These are phyloP conservation scores for Spea bombifrons DNA, from an alignment of 2,113 vertebrate genomes.

Conservation along the genomic window DNA sequence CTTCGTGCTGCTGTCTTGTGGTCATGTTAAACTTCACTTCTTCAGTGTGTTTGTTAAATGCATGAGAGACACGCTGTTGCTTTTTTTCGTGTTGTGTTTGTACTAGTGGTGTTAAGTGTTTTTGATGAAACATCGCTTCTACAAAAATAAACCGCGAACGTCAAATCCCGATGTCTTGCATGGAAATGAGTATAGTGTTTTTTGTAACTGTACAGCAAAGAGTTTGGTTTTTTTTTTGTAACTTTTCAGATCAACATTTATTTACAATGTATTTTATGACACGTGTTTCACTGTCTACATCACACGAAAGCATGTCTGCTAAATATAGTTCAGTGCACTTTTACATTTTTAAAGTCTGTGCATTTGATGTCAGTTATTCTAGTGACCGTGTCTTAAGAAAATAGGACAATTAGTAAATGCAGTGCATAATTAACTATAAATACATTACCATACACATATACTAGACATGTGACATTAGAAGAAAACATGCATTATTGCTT, in stretches of 20 bases:
- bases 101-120: neutral
- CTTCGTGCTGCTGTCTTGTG: slow-evolving; percentile 56
- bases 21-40: slow-evolving; percentile 57
- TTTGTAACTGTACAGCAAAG: no score
- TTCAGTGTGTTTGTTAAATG: slow-evolving; percentile 56
- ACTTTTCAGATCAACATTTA: neutral
- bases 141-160: no score
- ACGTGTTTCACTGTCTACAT: neutral
- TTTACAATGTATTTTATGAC: neutral
- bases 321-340: neutral
- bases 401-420: no score
- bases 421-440: no score
- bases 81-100: slow-evolving; percentile 44
- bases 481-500: no score
- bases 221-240: neutral
- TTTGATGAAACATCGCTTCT: neutral
- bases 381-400: no score
- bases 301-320: neutral
- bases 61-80: slow-evolving; percentile 51
- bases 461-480: no score
- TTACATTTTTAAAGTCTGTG: no score
- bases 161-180: slow-evolving; percentile 1
- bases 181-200: slow-evolving; percentile 2
- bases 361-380: no score
- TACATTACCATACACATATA: no score